Evolutionary conservation across 2,888 invertebrate species (phyloP).

Genomic region (Rhopalosiphum nymphaeae): DNA sequence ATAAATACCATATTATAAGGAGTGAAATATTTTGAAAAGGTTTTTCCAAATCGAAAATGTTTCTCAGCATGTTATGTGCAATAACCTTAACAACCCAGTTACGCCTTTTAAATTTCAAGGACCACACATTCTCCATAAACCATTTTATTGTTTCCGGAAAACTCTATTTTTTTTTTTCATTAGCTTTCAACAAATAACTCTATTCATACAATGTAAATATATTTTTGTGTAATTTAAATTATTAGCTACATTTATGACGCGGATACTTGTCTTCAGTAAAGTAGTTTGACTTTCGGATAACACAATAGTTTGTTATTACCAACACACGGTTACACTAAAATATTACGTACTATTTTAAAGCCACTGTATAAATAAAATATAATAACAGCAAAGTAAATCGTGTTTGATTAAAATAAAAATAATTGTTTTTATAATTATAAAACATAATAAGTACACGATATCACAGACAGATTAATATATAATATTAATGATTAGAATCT

Average conservation of each 20-base stretch:
- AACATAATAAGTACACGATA: not conserved
- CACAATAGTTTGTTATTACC: not conserved
- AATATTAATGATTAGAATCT: not conserved
- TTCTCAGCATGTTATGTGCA: not conserved
- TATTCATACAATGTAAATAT: not conserved
- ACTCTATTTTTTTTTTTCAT: not conserved
- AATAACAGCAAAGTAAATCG: not conserved
- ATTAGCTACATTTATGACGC: not conserved
- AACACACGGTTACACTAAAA: not conserved
- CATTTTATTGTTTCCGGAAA: not conserved
- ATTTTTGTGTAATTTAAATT: not conserved
- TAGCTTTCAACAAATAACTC: not conserved
- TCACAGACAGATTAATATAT: not conserved
- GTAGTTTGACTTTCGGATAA: not conserved
- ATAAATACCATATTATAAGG: not conserved
- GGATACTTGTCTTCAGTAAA: not conserved
- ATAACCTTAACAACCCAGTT: not conserved
- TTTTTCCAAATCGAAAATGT: not conserved
- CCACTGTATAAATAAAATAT: not conserved
- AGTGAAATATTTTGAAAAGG: not conserved
- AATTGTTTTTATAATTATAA: not conserved
- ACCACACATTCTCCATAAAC: not conserved
- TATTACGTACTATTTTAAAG: not conserved
- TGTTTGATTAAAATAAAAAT: not conserved
- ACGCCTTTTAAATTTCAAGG: not conserved